Base-by-base conservation (phyloP, 2,797 vertebrate species). In the Moxostoma hubbsi region DNA sequence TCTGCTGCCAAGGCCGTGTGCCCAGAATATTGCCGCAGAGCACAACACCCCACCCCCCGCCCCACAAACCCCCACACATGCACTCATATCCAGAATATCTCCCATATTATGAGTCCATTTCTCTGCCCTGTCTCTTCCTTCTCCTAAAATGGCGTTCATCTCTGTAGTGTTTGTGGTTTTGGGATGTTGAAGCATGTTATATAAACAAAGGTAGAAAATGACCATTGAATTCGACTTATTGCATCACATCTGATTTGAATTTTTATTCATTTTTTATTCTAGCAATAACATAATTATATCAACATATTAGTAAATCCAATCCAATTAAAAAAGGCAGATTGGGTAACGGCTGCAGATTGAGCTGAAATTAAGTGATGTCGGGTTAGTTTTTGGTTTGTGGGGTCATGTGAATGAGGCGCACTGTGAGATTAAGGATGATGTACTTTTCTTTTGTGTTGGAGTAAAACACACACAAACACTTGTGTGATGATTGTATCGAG, bases 1-100 rank as follows among this genome's bases (percentile, higher is more conserved):
- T 79, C 79, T 85, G 73, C 79, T 73, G 65, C 63, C 73, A 79
- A 82, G 84, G 84, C 81, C 16, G 15, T 58, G 67, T 75, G 84
- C 84, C 81, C 84, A 85, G 84, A 85, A 78, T 64, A 70, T 4
- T 36, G 36, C 36, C 36, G 36, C 36, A 36, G 36, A 36, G 36
- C 36, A 36, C 36, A 36, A 36, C 36, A 36, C 24, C 9, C 47
- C 62, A 24, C 24, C 43, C 65, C 57, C 36, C 36, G 24, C 24
- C 24, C 24, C 24, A 24, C 24, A 24, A 24, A 36, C 3, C 36
- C 36, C 36, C 69, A 75, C 59, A 45, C 57, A 73, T 63, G 68
- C 57, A 73, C 18, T 67, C 73, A 67, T 62, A 72, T 59, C 16
- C 70, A 72, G 70, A 72, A 58, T 46, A 61, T 50, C 70, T 59